Evolutionary conservation across 1,140 invertebrate species (phyloP).

Genomic region (Pentalonia nigronervosa): DNA sequence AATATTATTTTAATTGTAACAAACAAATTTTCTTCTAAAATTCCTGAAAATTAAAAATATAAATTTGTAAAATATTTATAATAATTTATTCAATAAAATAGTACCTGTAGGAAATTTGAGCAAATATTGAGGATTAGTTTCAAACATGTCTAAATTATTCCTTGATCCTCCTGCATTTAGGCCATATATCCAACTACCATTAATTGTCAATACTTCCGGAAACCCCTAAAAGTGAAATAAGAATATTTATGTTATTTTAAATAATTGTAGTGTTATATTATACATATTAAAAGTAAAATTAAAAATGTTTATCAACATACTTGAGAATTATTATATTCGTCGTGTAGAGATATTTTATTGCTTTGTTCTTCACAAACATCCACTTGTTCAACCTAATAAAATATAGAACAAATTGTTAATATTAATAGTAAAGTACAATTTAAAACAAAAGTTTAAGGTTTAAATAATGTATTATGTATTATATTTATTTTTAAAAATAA

Average conservation of each 20-base stretch:
- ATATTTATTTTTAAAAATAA: background rate
- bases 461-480: background rate
- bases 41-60: constrained; percentile 6
- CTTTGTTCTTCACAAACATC: constrained; percentile 44
- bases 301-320: background rate
- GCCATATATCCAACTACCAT: constrained; percentile 58
- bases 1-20: constrained; percentile 55
- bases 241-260: background rate
- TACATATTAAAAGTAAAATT: background rate
- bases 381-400: constrained; percentile 42
- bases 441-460: background rate
- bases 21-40: constrained; percentile 50
- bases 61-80: background rate
- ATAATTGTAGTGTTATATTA: background rate
- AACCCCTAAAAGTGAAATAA: constrained; percentile 13
- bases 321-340: constrained; percentile 21
- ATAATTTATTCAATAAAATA: background rate
- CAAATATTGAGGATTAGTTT: constrained; percentile 58
- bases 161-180: constrained; percentile 56
- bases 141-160: constrained; percentile 59
- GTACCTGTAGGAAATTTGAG: constrained; percentile 52
- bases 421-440: background rate
- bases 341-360: constrained; percentile 39
- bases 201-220: constrained; percentile 49
- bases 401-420: background rate